Base-by-base conservation (phyloP, 2,888 invertebrate genomes). In the Melanchra persicariae region DNA sequence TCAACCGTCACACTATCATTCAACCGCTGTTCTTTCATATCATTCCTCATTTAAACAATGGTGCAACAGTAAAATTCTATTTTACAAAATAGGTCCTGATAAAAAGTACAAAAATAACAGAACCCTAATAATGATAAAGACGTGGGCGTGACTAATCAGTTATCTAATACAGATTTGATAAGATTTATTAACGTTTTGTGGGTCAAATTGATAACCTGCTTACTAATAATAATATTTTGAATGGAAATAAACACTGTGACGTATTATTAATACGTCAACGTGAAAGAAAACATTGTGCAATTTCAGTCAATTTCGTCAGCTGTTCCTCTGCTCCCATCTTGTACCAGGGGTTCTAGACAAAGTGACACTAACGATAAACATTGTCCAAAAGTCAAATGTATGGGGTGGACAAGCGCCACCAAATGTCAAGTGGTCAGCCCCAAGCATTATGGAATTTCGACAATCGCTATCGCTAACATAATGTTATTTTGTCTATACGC, bases 161-260 rank as follows among this genome's bases (percentile, higher is more conserved):
- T 78, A 85, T 80, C 78, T 70, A 71, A 85, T 85, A 79, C 30
- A 80, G 74, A 77, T 80, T 77, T 74, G 87, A 87, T 87, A 76
- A 81, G 68, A 75, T 74, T 77, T 69, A 75, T 49, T 70, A 67
- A 63, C 64, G 58, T 67, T 83, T 85, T 83, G 77, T 86, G 66
- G 86, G 85, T 80, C 87, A 81, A 67, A 74, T 57, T 76, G 87
- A 87, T 86, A 87, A 74, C 70, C 72, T 70, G 58, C 40, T 71
- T 62, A 67, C 45, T 63, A 52, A 58, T 60, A 57, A 73, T 69
- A 70, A 60, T 73, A 69, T 77, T 83, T 49, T 77, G 58, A 54
- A 72, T 84, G 77, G 82, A 84, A 85, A 79, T 79, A 77, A 73
- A 85, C 65, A 67, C 47, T 34, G 49, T 63, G 69, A 61, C 63